Evolutionary conservation across 2,797 vertebrate genomes (phyloP).

Genomic region (Crenuchus spilurus): DNA sequence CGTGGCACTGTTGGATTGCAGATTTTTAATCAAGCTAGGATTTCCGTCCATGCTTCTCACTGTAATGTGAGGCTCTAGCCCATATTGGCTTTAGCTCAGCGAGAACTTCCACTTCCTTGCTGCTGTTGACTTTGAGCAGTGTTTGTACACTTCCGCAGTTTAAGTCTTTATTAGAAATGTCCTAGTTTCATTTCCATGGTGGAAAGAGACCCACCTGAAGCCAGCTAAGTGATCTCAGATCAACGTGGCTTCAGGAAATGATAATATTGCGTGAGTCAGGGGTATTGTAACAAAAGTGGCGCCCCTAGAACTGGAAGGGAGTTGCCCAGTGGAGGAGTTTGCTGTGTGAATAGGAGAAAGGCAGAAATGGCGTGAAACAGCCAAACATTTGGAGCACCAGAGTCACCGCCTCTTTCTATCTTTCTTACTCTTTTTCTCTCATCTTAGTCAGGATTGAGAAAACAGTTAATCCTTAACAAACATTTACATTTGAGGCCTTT

Average conservation of each 20-base stretch:
- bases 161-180: conserved; percentile 66
- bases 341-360: conserved; percentile 44
- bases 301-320: background rate
- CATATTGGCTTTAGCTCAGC: background rate
- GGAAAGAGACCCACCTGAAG: conserved; percentile 47
- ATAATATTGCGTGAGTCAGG: conserved; percentile 40
- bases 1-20: background rate
- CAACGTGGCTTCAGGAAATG: conserved; percentile 62
- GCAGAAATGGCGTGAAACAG: conserved; percentile 70
- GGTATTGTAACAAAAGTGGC: background rate
- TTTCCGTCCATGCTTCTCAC: conserved; percentile 14
- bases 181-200: conserved; percentile 6
- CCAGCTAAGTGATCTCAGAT: conserved; percentile 48
- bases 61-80: conserved; percentile 1
- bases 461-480: no score
- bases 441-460: no score
- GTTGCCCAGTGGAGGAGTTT: background rate
- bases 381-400: conserved; percentile 73
- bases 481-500: no score
- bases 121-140: background rate
- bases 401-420: background rate
- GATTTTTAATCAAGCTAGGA: conserved; percentile 7
- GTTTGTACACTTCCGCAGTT: background rate
- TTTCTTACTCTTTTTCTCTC: background rate
- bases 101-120: background rate